phyloP scores from a whole-genome alignment of 2,888 invertebrate genomes.

The Rhagonycha lutea region DNA sequence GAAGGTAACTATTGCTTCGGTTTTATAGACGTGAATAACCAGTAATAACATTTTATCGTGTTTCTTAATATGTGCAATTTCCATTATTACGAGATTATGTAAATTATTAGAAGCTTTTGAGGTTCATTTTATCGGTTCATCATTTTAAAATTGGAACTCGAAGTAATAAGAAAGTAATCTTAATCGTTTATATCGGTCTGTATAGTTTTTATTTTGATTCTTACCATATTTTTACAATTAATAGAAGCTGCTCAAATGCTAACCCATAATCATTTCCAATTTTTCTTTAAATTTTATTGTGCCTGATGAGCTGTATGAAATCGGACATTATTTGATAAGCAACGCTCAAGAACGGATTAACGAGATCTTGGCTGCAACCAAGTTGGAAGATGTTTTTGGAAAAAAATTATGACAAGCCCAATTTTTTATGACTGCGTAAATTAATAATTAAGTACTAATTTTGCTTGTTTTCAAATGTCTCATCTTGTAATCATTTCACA shows the following conservation, averaged over 20 bases:
- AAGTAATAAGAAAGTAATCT: neutral
- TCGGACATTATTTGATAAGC: neutral
- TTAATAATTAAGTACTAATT: too few relatives aligned
- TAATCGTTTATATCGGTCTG: neutral
- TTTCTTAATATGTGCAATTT: neutral
- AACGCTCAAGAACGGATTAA: neutral
- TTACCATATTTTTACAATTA: neutral
- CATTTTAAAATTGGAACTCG: neutral
- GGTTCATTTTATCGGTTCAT: neutral
- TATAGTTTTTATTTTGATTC: neutral
- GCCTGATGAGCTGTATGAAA: too few relatives aligned
- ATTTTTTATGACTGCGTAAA: too few relatives aligned
- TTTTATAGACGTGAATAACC: neutral
- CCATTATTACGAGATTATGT: neutral
- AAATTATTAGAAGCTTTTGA: neutral
- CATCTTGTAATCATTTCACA: neutral
- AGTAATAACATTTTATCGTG: neutral
- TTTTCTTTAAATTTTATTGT: too few relatives aligned
- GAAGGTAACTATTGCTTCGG: neutral
- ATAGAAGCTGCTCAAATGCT: neutral
- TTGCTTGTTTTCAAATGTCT: neutral
- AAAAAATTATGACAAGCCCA: too few relatives aligned
- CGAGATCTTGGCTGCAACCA: neutral
- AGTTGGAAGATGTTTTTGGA: too few relatives aligned
- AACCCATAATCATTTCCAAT: too few relatives aligned